Percentiles rank a stretch among this genome's conserved stretches.
These are phyloP conservation scores for Silvanus unidentatus DNA, from an alignment of 2,888 invertebrate species.

Conservation along the genomic window DNA sequence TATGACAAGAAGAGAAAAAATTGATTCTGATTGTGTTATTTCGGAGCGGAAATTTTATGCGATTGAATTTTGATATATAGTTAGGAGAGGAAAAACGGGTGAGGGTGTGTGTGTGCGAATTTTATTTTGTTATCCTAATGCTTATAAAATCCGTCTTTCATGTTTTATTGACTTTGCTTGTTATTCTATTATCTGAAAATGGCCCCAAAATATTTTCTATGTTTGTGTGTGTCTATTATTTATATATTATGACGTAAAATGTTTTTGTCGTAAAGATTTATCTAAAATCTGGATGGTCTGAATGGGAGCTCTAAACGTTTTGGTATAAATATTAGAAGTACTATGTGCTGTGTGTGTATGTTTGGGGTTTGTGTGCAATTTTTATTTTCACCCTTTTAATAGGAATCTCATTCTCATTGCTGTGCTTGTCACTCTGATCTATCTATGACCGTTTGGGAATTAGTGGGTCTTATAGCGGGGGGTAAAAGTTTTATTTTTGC, in stretches of 20 bases:
- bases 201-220: neutral
- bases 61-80: constrained; percentile 5
- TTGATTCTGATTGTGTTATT: neutral
- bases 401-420: too few species aligned
- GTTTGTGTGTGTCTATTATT: neutral
- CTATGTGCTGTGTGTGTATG: too few species aligned
- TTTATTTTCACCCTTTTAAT: too few species aligned
- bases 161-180: constrained; percentile 17
- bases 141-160: constrained; percentile 12
- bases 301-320: too few species aligned
- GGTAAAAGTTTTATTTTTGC: too few species aligned
- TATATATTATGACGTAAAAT: constrained; percentile 4
- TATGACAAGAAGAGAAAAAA: too few species aligned
- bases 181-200: constrained; percentile 18
- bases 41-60: constrained; percentile 1
- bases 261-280: constrained; percentile 6
- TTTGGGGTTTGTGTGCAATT: too few species aligned
- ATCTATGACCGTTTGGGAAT: too few species aligned
- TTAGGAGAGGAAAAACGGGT: constrained; percentile 1
- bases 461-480: too few species aligned
- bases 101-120: constrained; percentile 1
- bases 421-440: too few species aligned
- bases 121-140: constrained; percentile 12
- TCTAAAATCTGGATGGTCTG: neutral
- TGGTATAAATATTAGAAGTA: too few species aligned